A percentile compares a stretch with the other conserved stretches of the same genome.
Evolutionary conservation across 2,888 invertebrate species (phyloP).

Genomic region (Tenthredo notha): DNA sequence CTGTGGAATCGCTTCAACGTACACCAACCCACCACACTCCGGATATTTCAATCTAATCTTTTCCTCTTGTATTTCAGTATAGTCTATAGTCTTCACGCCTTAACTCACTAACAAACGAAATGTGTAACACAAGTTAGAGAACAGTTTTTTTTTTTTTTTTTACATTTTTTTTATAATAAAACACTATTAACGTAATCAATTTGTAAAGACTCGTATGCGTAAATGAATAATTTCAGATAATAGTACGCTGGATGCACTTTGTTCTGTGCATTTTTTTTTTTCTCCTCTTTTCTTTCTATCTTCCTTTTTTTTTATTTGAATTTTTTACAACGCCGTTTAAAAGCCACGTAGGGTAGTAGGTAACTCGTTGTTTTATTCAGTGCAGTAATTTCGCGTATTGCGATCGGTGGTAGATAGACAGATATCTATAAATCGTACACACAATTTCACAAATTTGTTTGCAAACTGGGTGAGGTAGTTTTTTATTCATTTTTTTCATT

Average conservation of each 20-base stretch:
- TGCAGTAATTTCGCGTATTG: neutral
- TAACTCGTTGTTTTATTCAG: neutral
- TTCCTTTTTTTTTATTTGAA: neutral
- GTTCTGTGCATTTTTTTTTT: neutral
- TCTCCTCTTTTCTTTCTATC: no score
- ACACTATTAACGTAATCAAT: neutral
- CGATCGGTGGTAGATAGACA: neutral
- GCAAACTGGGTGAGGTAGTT: neutral
- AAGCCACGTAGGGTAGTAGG: neutral
- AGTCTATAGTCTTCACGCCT: neutral
- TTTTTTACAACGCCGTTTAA: neutral
- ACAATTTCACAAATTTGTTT: neutral
- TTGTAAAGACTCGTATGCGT: neutral
- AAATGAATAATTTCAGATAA: neutral
- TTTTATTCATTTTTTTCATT: neutral
- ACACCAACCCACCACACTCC: neutral
- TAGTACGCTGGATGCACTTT: neutral
- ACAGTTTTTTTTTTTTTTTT: neutral
- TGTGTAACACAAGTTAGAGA: neutral
- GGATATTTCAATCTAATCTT: slow-evolving; percentile 41
- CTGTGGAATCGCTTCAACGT: slow-evolving; percentile 14
- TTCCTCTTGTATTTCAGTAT: neutral
- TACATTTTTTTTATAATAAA: neutral
- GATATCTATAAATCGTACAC: slow-evolving; percentile 1
- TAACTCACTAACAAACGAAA: neutral